phyloP scores from a whole-genome alignment of 2,888 invertebrate species.

The Hartigia nigra region DNA sequence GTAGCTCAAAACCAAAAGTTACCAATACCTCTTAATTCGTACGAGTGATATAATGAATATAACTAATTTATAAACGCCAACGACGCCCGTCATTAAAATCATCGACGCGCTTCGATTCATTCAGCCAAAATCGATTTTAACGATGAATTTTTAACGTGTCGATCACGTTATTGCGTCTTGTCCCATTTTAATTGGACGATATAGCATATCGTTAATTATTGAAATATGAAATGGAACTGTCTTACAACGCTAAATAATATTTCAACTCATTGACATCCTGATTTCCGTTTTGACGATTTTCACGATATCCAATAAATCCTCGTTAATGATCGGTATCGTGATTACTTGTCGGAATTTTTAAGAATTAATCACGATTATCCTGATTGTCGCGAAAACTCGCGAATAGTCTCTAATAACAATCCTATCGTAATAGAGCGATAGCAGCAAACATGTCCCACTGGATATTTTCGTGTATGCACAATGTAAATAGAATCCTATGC shows the following conservation, averaged over 20 bases:
- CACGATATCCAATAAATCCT: background rate
- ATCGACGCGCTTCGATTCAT: background rate
- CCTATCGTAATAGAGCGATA: conserved; percentile 33
- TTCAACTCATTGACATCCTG: background rate
- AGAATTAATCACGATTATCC: background rate
- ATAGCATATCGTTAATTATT: background rate
- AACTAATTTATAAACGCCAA: background rate
- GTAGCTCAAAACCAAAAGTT: background rate
- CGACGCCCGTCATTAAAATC: background rate
- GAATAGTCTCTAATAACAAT: conserved; percentile 15
- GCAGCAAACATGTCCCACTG: conserved; percentile 34
- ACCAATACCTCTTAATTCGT: background rate
- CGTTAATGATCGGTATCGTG: background rate
- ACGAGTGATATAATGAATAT: background rate
- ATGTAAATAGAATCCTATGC: conserved; percentile 54
- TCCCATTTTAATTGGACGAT: background rate
- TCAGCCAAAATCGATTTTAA: background rate
- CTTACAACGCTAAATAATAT: background rate
- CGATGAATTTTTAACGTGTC: background rate
- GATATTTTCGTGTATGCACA: conserved; percentile 49
- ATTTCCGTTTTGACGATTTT: background rate
- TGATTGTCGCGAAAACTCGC: background rate
- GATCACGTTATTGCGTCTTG: background rate
- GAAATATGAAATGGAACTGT: background rate
- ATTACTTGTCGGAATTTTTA: background rate